Base-by-base conservation (phyloP, 2,888 invertebrate species). In the Epsilonema sp. region DNA sequence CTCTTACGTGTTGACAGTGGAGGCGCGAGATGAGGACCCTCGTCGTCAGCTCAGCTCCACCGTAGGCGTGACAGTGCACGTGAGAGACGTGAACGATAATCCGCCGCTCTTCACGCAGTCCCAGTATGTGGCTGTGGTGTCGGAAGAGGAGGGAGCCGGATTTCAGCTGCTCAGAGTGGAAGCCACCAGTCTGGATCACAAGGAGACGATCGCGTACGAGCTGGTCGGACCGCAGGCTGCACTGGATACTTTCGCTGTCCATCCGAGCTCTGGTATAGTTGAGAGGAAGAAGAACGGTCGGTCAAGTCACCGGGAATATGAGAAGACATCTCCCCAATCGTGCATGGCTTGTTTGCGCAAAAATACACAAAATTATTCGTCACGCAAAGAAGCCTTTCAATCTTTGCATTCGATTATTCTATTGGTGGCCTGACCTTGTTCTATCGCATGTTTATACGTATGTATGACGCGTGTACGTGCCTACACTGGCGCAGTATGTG, bases 81-180 rank as follows among this genome's bases (percentile, higher is more conserved):
- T 92, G 11, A 75, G 78, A 51, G 70, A 71, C 54, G 60, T 63
- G 37, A 71, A 71, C 54, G 71, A 71, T 54, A 66, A 70, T 52
- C 86, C 89, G 25, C 92, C 92, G n/a, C 85, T 85, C 70, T 92
- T 92, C 67, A 78, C 67, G 45, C 76, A 78, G 51, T 79, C 78
- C 57, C 76, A 77, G 54, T 89, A 89, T 67, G 76, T 74, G 56
- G 79, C 80, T 20, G 70, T 74, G 38, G 77, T 85, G 26, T 75
- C 79, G 1, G 90, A 92, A 39, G 8, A 39, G 39, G 39, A 39
- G n/a, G 39, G 8, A 5, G 39, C 8, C 8, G 22, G n/a, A 11
- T 20, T 39, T 39, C 5, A 31, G 31, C 31, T 57, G 4, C 5
- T 41, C 3, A 41, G 11, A n/a, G 22, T 41, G 41, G 23, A 21